Conservation (phyloP, 37 sponge, comb jelly and placozoan species). For the Geodia barretti region DNA sequence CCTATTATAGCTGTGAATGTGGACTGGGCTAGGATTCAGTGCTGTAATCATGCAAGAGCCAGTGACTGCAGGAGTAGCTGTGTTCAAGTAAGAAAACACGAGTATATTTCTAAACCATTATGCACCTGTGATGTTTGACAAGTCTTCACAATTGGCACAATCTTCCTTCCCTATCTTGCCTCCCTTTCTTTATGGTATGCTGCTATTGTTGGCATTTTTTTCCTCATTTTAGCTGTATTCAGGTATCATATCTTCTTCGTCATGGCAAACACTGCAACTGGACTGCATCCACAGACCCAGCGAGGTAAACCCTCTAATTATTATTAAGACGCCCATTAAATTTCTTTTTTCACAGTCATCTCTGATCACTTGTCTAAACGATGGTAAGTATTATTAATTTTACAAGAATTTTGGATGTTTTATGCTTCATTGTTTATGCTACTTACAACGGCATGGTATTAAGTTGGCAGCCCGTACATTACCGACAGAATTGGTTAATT, state of each 20-base stretch:
- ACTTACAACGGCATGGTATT: too few species aligned
- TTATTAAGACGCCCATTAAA: neutral
- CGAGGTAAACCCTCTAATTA: slow-evolving; percentile 34
- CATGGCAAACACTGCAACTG: slow-evolving; percentile 41
- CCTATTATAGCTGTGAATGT: neutral
- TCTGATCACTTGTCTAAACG: slow-evolving; percentile 28
- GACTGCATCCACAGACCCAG: slow-evolving; percentile 54
- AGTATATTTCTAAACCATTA: too few species aligned
- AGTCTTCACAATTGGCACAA: too few species aligned
- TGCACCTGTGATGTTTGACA: too few species aligned
- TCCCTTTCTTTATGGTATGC: neutral
- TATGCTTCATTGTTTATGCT: too few species aligned
- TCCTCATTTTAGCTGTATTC: slow-evolving; percentile 30
- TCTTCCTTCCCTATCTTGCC: too few species aligned
- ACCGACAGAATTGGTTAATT: too few species aligned
- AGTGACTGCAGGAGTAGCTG: slow-evolving; percentile 24
- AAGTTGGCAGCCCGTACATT: too few species aligned
- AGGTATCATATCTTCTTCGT: slow-evolving; percentile 8
- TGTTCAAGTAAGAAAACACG: slow-evolving; percentile 8
- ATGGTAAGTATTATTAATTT: slow-evolving; percentile 41
- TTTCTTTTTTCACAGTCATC: neutral
- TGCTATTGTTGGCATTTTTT: neutral
- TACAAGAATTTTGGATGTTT: too few species aligned
- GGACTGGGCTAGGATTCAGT: slow-evolving; percentile 60
- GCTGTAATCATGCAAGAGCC: slow-evolving; percentile 30